Conservation (phyloP, 2,888 invertebrate species). For the Schizaphis graminum region DNA sequence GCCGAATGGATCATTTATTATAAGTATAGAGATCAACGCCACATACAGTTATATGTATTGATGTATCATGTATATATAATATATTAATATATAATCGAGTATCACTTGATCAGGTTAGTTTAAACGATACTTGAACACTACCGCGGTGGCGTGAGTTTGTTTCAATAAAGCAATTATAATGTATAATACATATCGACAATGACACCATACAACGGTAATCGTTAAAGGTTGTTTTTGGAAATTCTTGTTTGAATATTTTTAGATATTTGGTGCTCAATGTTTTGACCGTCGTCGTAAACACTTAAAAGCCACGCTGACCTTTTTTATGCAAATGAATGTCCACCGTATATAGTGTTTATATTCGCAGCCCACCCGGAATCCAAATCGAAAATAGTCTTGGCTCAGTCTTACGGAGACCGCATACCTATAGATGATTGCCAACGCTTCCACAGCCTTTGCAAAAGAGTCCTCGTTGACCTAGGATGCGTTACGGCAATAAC, state of each 20-base stretch:
- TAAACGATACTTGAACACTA: not conserved
- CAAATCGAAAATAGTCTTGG: constrained; percentile 62
- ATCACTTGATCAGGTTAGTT: not conserved
- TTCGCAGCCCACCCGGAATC: not conserved
- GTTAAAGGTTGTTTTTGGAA: not conserved
- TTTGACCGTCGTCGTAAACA: not conserved
- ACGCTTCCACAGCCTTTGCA: constrained; percentile 40
- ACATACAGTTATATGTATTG: too few relatives aligned
- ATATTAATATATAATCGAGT: too few relatives aligned
- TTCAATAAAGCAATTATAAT: not conserved
- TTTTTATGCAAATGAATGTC: constrained; percentile 16
- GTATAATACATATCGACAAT: not conserved
- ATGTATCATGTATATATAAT: too few relatives aligned
- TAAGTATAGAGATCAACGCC: too few relatives aligned
- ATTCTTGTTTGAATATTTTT: constrained; percentile 9
- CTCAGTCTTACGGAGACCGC: constrained; percentile 20
- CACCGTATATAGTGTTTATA: constrained; percentile 14
- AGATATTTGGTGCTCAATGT: not conserved
- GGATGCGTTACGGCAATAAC: not conserved
- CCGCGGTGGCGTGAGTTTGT: not conserved
- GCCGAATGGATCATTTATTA: not conserved
- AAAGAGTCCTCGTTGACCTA: constrained; percentile 25
- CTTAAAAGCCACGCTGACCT: constrained; percentile 7
- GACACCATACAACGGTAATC: not conserved
- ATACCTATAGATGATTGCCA: constrained; percentile 48